Base-by-base conservation (phyloP, 2,797 vertebrate genomes). In the Coreius guichenoti region DNA sequence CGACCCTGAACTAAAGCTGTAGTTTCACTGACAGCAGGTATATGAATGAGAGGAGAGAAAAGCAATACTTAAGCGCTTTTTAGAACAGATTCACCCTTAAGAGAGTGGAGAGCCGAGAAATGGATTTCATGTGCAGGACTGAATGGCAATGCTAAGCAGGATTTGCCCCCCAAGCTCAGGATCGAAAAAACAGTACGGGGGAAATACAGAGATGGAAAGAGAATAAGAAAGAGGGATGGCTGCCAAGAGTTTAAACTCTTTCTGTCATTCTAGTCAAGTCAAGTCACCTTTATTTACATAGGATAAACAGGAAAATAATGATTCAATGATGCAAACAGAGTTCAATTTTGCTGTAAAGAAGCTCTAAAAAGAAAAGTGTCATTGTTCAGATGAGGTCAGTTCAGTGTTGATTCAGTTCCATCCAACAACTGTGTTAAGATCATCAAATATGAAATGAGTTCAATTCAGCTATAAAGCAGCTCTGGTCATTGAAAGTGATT, bases 111-210 rank as follows among this genome's bases (percentile, higher is more conserved):
- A 82, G 74, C 79, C 82, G 87, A 78, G 54, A 81, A 84, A 61
- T 45, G 54, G 54, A 56, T 81, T 87, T 87, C 69, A 86, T 70
- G 43, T 65, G 49, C 49, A 74, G 33, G 63, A 78, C 77, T 73
- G 72, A 54, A 86, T 86, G 75, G 73, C 77, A 75, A 67, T 67
- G 65, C 69, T 61, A 86, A 87, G 70, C 75, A 88, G 77, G 45
- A 85, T 89, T 87, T 81, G 79, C 69, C 82, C 82, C 65, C 54
- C 58, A 68, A 82, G 82, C 73, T 70, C 23, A 84, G 72, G 58
- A 79, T 74, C 16, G 23, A 43, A 36, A 33, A 83, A 43, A 68
- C 73, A 72, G 63, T 49, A 39, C 17, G 26, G 19, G 43, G 81
- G 70, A 67, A 82, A 63, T 69, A 78, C 29, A 61, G 81, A 69